Evolutionary conservation across 2,888 invertebrate genomes (phyloP), one percentile per base, ranked within the genome.

Genomic region (Morpho helenor): DNA sequence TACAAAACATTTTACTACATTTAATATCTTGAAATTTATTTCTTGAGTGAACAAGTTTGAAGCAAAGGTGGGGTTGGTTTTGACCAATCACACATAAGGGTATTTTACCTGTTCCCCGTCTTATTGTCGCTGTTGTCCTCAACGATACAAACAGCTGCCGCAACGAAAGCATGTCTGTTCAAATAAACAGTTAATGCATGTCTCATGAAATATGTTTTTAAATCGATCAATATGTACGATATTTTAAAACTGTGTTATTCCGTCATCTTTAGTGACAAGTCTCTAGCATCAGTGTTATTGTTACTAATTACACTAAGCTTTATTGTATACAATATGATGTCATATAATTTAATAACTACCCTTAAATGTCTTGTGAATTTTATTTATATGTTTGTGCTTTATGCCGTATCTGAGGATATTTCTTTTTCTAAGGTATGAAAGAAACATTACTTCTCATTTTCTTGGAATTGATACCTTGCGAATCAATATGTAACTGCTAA

Each of bases 21-120:
- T 3, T 6, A 43, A 43, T 43, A n/a, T 7, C n/a, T 7, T 43
- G n/a, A n/a, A 52, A 39, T 39, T 16, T 7, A 39, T 52, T 8
- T 45, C 39, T 46, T 6, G 31, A 7, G 40, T 4, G 16, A 53
- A 46, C 54, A 23, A 48, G 48, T 48, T 54, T 42, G 41, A 9
- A 44, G 8, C 52, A 31, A 59, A 53, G 61, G 65, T 59, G 53
- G 53, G 52, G 57, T 48, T 8, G 31, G 22, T 41, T 47, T 23
- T 42, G 55, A 62, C 72, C 74, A 73, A 74, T 74, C 64, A 64
- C 64, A 63, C 62, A 31, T 60, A 55, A 64, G 23, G 71, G 74
- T 52, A 45, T 59, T 61, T 78, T 85, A 84, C 84, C 86, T 85
- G 85, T 75, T 64, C 73, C 75, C 77, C 64, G 57, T 60, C 56